A percentile compares a stretch with the other conserved stretches of the same genome.
phyloP scores from a whole-genome alignment of 2,888 invertebrate species.

The Machimus atricapillus region DNA sequence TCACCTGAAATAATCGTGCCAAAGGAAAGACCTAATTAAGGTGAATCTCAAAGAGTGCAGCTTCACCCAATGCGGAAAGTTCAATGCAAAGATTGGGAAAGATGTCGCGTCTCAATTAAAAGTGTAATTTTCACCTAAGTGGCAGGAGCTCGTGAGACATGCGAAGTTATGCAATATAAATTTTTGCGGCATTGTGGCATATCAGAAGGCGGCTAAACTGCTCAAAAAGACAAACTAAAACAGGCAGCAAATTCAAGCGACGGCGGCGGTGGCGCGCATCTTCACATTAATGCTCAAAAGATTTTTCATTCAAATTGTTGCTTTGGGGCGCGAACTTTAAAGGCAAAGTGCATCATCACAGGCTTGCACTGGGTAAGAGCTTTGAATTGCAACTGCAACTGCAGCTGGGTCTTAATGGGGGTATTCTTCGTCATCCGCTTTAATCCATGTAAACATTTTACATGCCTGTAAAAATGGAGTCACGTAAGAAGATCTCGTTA shows the following conservation, averaged over 20 bases:
- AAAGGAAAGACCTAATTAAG: not conserved
- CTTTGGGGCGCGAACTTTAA: conserved; percentile 45
- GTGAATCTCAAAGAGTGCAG: not conserved
- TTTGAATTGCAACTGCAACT: not conserved
- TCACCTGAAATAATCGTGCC: not conserved
- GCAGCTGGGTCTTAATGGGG: not conserved
- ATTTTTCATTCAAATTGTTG: conserved; percentile 40
- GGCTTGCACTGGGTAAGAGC: not conserved
- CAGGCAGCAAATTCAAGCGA: not conserved
- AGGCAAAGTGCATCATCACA: conserved; percentile 37
- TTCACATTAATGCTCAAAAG: conserved; percentile 12
- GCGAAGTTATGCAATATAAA: not conserved
- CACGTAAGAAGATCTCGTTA: conserved; percentile 33
- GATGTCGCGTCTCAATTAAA: conserved; percentile 25
- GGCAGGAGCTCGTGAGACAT: not conserved
- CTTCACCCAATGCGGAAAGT: not conserved
- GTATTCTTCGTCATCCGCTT: not conserved
- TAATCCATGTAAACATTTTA: conserved; percentile 23
- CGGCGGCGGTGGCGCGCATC: conserved; percentile 2
- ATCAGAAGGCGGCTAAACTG: not conserved
- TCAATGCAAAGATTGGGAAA: conserved; percentile 20
- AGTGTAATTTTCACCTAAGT: conserved; percentile 5
- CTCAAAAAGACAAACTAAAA: conserved; percentile 17
- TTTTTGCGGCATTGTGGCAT: not conserved
- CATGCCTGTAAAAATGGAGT: conserved; percentile 16